These are phyloP conservation scores for Rhynchophorus ferrugineus DNA, from an alignment of 1,140 invertebrate species.

Conservation along the genomic window DNA sequence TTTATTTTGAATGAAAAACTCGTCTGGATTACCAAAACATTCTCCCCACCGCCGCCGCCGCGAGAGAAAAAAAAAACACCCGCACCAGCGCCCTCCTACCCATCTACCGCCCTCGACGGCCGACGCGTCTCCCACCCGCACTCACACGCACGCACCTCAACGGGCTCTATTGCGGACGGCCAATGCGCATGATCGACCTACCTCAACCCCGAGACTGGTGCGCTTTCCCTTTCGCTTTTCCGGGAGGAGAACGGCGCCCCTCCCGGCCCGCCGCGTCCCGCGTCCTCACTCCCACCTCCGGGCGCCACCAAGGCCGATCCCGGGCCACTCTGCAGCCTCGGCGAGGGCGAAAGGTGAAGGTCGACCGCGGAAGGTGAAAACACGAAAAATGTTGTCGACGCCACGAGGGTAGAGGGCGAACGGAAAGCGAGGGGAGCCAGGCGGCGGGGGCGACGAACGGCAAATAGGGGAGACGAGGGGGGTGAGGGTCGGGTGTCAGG, in stretches of 20 bases:
- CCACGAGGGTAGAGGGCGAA: neutral
- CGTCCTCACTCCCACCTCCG: neutral
- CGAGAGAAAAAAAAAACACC: neutral
- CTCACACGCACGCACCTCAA: too few relatives aligned
- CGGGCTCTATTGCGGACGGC: neutral
- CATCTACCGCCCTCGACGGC: neutral
- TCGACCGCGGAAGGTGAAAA: conserved; percentile 7
- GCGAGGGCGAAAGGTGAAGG: conserved; percentile 20
- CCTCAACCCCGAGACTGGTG: conserved; percentile 32
- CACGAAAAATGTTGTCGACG: conserved; percentile 14
- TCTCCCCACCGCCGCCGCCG: neutral
- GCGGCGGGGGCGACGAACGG: too few relatives aligned
- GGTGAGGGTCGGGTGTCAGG: too few relatives aligned
- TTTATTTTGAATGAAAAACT: too few relatives aligned
- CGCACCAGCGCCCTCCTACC: neutral
- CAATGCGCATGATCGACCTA: conserved; percentile 28
- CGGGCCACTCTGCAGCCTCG: too few relatives aligned
- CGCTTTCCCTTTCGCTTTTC: conserved; percentile 21
- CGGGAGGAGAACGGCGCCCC: too few relatives aligned
- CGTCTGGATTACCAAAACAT: conserved; percentile 2
- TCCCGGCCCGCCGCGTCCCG: neutral
- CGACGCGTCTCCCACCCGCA: too few relatives aligned
- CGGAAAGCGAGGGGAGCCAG: neutral
- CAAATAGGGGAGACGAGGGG: neutral
- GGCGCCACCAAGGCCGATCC: neutral